Base-by-base conservation (phyloP, 2,113 vertebrate genomes). In the Excalfactoria chinensis region DNA sequence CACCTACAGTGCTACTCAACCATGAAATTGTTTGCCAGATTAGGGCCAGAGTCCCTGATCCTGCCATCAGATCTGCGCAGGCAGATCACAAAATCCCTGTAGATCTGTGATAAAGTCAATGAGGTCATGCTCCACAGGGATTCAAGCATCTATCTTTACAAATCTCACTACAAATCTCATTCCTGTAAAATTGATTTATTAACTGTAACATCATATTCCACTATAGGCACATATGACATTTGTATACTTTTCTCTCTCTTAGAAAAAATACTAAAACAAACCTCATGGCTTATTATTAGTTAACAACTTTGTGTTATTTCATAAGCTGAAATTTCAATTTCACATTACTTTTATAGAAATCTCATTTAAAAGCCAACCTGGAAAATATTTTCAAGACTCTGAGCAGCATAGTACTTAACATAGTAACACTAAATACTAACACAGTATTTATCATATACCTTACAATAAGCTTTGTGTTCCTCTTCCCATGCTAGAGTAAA, bases 21-120 rank as follows among this genome's bases (percentile, higher is more conserved):
- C 80, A 69, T 69, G 51, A 81, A 90, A 93, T 3, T 88, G 56
- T 68, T 75, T 60, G 30, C 35, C 58, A 84, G 62, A 74, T 12
- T 1, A 77, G 48, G 73, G 66, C 66, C 62, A 62, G 73, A 92
- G 80, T 58, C 53, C 43, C 58, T 44, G 69, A 86, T 92, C 82
- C 82, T 28, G 32, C 53, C 34, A n/a, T n/a, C 0, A 11, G 35
- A 82, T 78, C 80, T 63, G 35, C 30, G 55, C 71, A 63, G 79
- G 51, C 55, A 86, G 72, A 91, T 84, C 72, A 51, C 62, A 68
- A 48, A 48, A 78, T 60, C 72, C 56, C 14, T 68, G 40, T 28
- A 86, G 32, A 78, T 59, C 88, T 88, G 55, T 58, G 67, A 86
- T 44, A 41, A 71, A 90, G 76, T 84, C 90, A 94, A 48, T 3